phyloP scores from a whole-genome alignment of 2,797 vertebrate species.

The Austrolebias charrua region DNA sequence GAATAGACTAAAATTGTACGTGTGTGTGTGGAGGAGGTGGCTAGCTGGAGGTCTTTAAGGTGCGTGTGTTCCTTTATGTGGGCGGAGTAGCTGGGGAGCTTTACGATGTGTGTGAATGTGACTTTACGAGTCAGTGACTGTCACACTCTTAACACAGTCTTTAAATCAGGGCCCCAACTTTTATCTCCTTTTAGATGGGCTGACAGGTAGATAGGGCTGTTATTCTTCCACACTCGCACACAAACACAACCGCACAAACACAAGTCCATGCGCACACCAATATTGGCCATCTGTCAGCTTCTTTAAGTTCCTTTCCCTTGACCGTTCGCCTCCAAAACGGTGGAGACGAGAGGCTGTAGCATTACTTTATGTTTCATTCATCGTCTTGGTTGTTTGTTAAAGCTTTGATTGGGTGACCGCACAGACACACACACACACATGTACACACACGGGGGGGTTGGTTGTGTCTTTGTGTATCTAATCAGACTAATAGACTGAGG shows the following conservation, averaged over 20 bases:
- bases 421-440: constrained; percentile 24
- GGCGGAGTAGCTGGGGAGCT: constrained; percentile 62
- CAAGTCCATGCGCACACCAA: constrained; percentile 33
- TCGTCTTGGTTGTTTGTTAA: constrained; percentile 58
- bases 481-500: constrained; percentile 83
- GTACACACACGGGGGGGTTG: constrained; percentile 35
- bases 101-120: constrained; percentile 77
- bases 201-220: constrained; percentile 71
- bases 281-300: constrained; percentile 44
- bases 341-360: constrained; percentile 58
- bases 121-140: constrained; percentile 80
- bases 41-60: constrained; percentile 63
- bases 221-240: constrained; percentile 57
- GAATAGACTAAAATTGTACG: constrained; percentile 24
- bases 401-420: constrained; percentile 51
- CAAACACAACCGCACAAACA: constrained; percentile 26
- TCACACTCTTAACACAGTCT: constrained; percentile 77
- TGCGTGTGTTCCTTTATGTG: constrained; percentile 73
- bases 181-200: constrained; percentile 73
- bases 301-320: constrained; percentile 35
- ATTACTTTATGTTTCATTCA: constrained; percentile 65
- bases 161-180: constrained; percentile 78
- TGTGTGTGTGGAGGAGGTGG: constrained; percentile 7
- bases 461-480: constrained; percentile 69
- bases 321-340: constrained; percentile 44